These are phyloP conservation scores for Machimus atricapillus DNA, from an alignment of 2,888 invertebrate species.

Conservation along the genomic window DNA sequence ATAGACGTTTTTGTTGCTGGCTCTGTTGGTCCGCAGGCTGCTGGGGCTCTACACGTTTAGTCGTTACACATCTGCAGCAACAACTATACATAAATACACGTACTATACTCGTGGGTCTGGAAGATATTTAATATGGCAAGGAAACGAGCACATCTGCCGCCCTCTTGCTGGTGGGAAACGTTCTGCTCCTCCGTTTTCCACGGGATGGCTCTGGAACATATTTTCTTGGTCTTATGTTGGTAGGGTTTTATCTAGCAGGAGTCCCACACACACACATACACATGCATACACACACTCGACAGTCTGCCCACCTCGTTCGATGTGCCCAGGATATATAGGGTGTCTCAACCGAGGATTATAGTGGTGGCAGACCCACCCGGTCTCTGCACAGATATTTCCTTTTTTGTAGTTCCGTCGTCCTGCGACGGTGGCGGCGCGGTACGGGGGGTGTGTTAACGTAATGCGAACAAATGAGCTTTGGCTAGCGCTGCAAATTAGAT, in stretches of 20 bases:
- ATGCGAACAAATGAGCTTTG: constrained; percentile 49
- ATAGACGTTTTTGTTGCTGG: constrained; percentile 36
- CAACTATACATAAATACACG: not conserved
- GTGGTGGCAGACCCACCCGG: constrained; percentile 34
- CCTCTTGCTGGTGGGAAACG: constrained; percentile 5
- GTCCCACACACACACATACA: constrained; percentile 14
- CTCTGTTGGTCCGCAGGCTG: not conserved
- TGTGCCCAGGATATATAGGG: constrained; percentile 9
- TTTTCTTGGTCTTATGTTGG: constrained; percentile 45
- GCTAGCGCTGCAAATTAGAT: constrained; percentile 49
- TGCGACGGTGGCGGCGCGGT: not conserved
- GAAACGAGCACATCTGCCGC: constrained; percentile 45
- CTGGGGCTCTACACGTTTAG: not conserved
- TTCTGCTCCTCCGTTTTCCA: constrained; percentile 3
- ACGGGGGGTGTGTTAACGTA: constrained; percentile 45
- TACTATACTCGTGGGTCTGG: constrained; percentile 2
- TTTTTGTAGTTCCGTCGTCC: constrained; percentile 27
- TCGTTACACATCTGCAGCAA: constrained; percentile 30
- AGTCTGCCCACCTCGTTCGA: not conserved
- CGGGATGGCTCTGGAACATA: constrained; percentile 37
- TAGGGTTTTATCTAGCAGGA: constrained; percentile 37
- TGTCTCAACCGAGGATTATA: constrained; percentile 32
- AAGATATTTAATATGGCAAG: constrained; percentile 46
- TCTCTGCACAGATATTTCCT: constrained; percentile 27
- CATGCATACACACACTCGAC: not conserved